These are phyloP conservation scores for Alethe diademata DNA, from an alignment of 2,113 vertebrate species.

Conservation along the genomic window DNA sequence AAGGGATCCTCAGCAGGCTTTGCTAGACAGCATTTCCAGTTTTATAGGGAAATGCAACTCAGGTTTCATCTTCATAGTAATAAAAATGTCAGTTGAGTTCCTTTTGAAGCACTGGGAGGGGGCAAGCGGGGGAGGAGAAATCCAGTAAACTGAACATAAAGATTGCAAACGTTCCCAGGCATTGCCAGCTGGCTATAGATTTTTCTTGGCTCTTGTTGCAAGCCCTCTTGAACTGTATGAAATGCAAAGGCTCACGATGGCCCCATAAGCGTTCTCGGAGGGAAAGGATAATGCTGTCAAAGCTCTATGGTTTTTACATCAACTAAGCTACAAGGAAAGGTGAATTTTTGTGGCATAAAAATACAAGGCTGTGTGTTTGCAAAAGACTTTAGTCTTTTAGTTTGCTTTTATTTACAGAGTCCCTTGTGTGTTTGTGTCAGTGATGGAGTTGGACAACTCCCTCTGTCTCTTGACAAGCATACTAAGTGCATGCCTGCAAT, in stretches of 20 bases:
- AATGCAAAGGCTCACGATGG: not conserved
- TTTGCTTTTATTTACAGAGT: not conserved
- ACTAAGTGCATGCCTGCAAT: conserved; percentile 33
- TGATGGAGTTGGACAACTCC: conserved; percentile 4
- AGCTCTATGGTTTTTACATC: not conserved
- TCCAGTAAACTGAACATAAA: not conserved
- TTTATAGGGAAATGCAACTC: not conserved
- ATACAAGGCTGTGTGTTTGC: not conserved
- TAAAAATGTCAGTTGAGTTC: not conserved
- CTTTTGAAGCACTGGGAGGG: not conserved
- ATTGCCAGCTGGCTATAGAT: conserved; percentile 35
- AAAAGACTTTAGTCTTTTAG: not conserved
- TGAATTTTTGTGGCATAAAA: conserved; percentile 4
- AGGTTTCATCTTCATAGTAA: not conserved
- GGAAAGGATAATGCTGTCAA: not conserved
- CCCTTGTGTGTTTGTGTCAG: conserved; percentile 13
- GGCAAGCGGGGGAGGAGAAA: not conserved
- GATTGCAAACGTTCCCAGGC: conserved; percentile 17
- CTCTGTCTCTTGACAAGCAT: conserved; percentile 20
- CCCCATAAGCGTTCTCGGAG: not conserved
- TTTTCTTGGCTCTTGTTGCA: conserved; percentile 42
- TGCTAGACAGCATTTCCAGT: not conserved
- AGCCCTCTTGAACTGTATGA: conserved; percentile 32
- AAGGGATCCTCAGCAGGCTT: not conserved
- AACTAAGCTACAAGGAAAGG: not conserved